Base-by-base conservation (phyloP, 1,140 invertebrate species). In the Drosophila gunungcola region DNA sequence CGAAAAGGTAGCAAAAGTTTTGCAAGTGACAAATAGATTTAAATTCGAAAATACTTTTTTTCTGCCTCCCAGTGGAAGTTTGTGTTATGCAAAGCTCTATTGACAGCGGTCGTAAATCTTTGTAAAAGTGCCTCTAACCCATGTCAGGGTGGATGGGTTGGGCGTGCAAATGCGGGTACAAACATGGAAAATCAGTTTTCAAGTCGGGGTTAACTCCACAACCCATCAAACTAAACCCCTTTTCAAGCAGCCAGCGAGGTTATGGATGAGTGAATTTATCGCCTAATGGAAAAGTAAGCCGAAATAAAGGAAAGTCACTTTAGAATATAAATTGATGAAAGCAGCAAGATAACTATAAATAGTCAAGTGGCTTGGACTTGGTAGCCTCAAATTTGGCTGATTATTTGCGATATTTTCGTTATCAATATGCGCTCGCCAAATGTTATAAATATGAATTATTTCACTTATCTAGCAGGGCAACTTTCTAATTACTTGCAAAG, bases 1-100 rank as follows among this genome's bases (percentile, higher is more conserved):
- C 49, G 52, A 62, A 84, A 89, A 90, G 84, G 84, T 90, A 80
- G 84, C 85, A 57, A 80, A 88, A 88, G 72, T 88, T 89, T 88
- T 51, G 73, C 84, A 89, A 89, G 85, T 89, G 84, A 89, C 84
- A 89, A 89, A 89, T 89, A 89, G 84, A 89, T 89, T 89, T 89
- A 89, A 89, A 89, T 90, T 89, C 79, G 85, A 90, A 84, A 89
- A 89, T 78, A 82, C 73, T 52, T 84, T 88, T 86, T 89, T 41
- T 74, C 32, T 57, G 41, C 16, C 1, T n/a, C n/a, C 38, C 29
- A 78, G 51, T 61, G 48, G 42, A 45, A 34, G 67, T 65, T 57
- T 67, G 54, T 88, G 83, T 82, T 77, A 88, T 89, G 84, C 76
- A 83, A 88, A 88, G 83, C 84, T 89, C 84, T 88, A 89, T 88